phyloP scores from a whole-genome alignment of 1,140 invertebrate species.

The Drosophila nigrodunni region DNA sequence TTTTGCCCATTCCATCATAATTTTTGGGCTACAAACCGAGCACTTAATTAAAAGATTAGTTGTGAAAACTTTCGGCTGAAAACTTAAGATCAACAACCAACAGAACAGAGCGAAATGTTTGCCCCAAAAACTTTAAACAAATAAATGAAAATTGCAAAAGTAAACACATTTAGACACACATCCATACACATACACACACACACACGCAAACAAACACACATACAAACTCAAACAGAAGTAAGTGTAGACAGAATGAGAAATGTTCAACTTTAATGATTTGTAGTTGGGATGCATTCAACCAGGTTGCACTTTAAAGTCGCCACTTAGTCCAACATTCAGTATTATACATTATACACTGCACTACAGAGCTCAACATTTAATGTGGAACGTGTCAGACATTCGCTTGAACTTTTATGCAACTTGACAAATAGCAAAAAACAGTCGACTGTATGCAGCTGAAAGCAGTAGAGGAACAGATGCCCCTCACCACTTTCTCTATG shows the following conservation, averaged over 20 bases:
- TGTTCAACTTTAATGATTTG: conserved; percentile 78
- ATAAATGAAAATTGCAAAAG: conserved; percentile 80
- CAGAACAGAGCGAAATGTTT: conserved; percentile 54
- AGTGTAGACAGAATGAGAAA: conserved; percentile 63
- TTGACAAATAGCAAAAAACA: conserved; percentile 68
- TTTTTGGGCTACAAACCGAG: conserved; percentile 43
- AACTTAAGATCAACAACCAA: conserved; percentile 74
- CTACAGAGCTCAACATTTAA: conserved; percentile 75
- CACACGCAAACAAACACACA: conserved; percentile 24
- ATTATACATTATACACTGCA: conserved; percentile 59
- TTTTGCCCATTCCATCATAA: conserved; percentile 39
- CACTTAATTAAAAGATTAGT: conserved; percentile 84
- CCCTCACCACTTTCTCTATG: conserved; percentile 7
- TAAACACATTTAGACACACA: conserved; percentile 76
- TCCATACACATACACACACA: conserved; percentile 32
- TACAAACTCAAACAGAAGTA: conserved; percentile 14
- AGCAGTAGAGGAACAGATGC: conserved; percentile 36
- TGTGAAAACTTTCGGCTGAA: conserved; percentile 70
- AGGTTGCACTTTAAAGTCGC: conserved; percentile 52
- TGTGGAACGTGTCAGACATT: conserved; percentile 79
- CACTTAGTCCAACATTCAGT: conserved; percentile 53
- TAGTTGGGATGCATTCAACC: conserved; percentile 38
- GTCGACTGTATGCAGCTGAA: conserved; percentile 26
- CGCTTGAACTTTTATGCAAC: conserved; percentile 47
- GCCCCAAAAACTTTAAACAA: conserved; percentile 76